These are phyloP conservation scores for Drosophila gaucha DNA, from an alignment of 2,888 invertebrate genomes.

Conservation along the genomic window DNA sequence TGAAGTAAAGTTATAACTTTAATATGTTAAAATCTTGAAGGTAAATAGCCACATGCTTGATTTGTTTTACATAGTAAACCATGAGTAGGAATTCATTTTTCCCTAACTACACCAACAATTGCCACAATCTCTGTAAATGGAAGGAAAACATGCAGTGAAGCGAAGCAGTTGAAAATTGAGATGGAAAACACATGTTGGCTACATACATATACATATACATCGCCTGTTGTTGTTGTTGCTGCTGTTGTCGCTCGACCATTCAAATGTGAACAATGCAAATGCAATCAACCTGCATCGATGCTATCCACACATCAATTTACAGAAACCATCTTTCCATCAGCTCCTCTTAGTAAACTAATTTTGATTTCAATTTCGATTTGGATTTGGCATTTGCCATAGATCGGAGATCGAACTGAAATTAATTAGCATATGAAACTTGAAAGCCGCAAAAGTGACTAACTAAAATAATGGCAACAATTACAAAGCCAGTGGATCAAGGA, in stretches of 20 bases:
- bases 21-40: not conserved
- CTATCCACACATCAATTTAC: slow-evolving; percentile 19
- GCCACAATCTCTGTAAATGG: slow-evolving; percentile 13
- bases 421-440: slow-evolving; percentile 42
- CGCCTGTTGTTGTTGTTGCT: slow-evolving; percentile 6
- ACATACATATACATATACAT: not conserved
- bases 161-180: slow-evolving; percentile 6
- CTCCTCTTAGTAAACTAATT: slow-evolving; percentile 14
- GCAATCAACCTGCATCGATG: slow-evolving; percentile 33
- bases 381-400: not conserved
- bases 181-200: slow-evolving; percentile 8
- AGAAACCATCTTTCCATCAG: slow-evolving; percentile 12
- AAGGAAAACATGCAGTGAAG: slow-evolving; percentile 13
- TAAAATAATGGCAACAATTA: not conserved
- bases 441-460: slow-evolving; percentile 5
- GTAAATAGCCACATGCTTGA: not conserved
- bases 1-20: not conserved
- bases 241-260: slow-evolving; percentile 9
- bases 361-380: slow-evolving; percentile 10
- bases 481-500: too few relatives aligned
- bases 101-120: not conserved
- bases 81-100: slow-evolving; percentile 2
- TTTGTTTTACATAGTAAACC: not conserved
- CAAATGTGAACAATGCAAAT: slow-evolving; percentile 31
- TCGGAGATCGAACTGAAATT: slow-evolving; percentile 32